Conservation (phyloP, 2,113 vertebrate species). For the Petrocephalus microphthalmus region DNA sequence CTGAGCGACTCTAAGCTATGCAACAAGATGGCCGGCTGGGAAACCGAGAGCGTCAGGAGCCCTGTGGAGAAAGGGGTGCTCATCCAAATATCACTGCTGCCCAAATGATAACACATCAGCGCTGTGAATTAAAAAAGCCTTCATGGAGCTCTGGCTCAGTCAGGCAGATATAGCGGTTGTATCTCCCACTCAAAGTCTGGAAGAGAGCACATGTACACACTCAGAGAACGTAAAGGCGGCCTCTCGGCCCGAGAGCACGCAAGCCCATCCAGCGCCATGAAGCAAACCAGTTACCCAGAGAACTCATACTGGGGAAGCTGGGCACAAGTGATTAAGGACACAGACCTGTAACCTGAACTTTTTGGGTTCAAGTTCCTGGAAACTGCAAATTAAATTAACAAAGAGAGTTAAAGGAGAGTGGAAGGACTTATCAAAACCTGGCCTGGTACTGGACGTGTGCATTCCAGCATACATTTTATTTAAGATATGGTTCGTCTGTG, state of each 20-base stretch:
- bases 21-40: not conserved
- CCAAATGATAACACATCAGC: not conserved
- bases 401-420: not conserved
- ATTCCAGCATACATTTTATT: not conserved
- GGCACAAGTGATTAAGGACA: not conserved
- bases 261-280: not conserved
- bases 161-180: not conserved
- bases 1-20: not conserved
- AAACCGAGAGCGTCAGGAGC: not conserved
- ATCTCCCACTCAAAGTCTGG: conserved; percentile 4
- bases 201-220: not conserved
- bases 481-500: not conserved
- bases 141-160: not conserved
- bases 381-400: not conserved
- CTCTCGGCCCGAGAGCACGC: not conserved
- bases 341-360: not conserved
- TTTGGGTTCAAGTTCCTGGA: not conserved
- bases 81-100: not conserved
- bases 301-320: not conserved
- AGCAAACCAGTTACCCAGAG: not conserved
- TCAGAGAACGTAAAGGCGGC: not conserved
- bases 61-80: not conserved
- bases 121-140: not conserved
- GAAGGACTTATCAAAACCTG: not conserved
- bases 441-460: not conserved